phyloP scores from a whole-genome alignment of 53 echinoderm and acorn worm species.

The Glandiceps talaboti region DNA sequence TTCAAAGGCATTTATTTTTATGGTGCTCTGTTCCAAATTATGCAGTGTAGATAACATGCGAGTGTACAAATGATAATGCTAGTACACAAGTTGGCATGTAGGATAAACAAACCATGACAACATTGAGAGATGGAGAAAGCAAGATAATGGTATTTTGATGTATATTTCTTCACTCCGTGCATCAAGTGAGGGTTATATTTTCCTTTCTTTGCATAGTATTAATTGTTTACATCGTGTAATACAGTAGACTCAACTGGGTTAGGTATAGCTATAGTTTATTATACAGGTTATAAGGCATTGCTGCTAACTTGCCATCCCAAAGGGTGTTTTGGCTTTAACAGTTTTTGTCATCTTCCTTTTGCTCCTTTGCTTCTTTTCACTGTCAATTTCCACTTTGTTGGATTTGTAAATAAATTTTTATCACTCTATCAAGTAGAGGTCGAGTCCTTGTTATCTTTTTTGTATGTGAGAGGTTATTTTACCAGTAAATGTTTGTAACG shows the following conservation, averaged over 20 bases:
- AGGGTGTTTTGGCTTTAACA: neutral
- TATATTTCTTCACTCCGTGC: no score
- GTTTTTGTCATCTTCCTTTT: neutral
- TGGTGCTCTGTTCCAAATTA: neutral
- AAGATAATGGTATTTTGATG: no score
- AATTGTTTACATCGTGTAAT: neutral
- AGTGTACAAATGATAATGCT: no score
- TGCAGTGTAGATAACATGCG: neutral
- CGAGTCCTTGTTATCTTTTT: neutral
- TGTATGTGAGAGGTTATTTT: neutral
- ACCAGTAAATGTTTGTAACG: no score
- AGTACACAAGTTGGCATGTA: no score
- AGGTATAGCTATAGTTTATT: neutral
- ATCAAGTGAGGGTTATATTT: neutral
- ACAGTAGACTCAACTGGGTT: neutral
- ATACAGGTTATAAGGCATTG: neutral
- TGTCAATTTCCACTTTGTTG: neutral
- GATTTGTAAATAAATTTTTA: conserved; percentile 62
- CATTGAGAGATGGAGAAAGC: no score
- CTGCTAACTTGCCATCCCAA: neutral
- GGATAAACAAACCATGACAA: no score
- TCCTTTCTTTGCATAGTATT: neutral
- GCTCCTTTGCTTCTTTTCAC: neutral
- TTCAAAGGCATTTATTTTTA: neutral
- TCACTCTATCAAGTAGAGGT: conserved; percentile 39